Base-by-base conservation (phyloP, 1,140 invertebrate species). In the Drosophila nannoptera region DNA sequence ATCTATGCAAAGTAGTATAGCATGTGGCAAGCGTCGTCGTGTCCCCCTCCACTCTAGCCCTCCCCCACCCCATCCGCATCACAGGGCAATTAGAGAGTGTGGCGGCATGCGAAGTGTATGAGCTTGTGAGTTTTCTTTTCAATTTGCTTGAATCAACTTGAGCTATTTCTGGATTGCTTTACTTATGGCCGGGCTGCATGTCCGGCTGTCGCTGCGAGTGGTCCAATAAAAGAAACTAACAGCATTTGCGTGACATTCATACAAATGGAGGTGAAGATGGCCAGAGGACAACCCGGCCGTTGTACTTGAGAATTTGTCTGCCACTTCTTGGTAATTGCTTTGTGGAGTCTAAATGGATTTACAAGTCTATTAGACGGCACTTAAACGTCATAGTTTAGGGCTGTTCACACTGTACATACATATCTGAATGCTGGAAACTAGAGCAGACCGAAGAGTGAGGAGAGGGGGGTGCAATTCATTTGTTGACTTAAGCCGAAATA, bases 231-330 rank as follows among this genome's bases (percentile, higher is more conserved):
- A 78, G 83, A 69, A 78, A 77, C 80, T 75, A 78, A 83, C 68
- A 78, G 72, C 78, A 64, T 78, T 84, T 84, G 75, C 80, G 78
- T 83, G 78, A 83, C 80, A 73, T 48, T 76, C 72, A 84, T 76
- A 65, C 60, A 69, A 58, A 83, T 64, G 61, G 35, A 73, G 53
- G 50, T 64, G 12, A 45, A 63, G 31, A 16, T 35, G 9, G 12
- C 33, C 36, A 52, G 14, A 38, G 52, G 9, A 38, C 16, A 55
- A 16, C n/a, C 42, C 4, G 2, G 3, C 32, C 12, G 31, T 29
- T 11, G 31, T 4, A 14, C 33, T 31, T 12, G 38, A 42, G 36
- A 31, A 22, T 42, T 40, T 54, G 35, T 38, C 14, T 33, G 12
- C 14, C 32, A 50, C 43, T 53, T 40, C 8, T 50, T n/a, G 35